A percentile compares a stretch with the other conserved stretches of the same genome.
phyloP scores from a whole-genome alignment of 1,140 invertebrate genomes.

The Drosophila busckii region DNA sequence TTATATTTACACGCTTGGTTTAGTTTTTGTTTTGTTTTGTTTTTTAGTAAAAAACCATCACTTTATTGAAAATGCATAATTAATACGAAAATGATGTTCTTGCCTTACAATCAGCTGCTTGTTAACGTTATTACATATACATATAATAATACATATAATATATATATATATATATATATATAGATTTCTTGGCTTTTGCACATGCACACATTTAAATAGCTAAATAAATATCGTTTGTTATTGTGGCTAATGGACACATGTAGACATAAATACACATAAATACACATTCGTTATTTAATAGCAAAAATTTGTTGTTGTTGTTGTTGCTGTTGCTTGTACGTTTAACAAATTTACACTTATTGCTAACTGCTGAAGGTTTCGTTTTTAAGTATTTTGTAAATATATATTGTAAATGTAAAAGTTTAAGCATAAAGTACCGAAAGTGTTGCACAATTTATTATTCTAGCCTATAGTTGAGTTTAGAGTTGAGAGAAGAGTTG shows the following conservation, averaged over 20 bases:
- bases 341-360: constrained; percentile 72
- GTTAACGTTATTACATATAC: constrained; percentile 4
- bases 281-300: constrained; percentile 41
- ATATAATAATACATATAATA: constrained; percentile 11
- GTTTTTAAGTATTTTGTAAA: constrained; percentile 16
- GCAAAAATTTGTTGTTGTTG: constrained; percentile 53
- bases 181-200: constrained; percentile 11
- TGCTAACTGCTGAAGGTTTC: constrained; percentile 49
- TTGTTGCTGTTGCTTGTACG: too few species aligned
- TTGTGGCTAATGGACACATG: constrained; percentile 34
- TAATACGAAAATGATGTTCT: constrained; percentile 70
- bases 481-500: constrained; percentile 23
- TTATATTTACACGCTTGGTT: neutral
- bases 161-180: neutral
- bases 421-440: constrained; percentile 17
- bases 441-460: constrained; percentile 53
- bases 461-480: constrained; percentile 54
- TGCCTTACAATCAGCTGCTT: constrained; percentile 51
- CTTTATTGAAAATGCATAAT: constrained; percentile 77
- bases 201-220: constrained; percentile 41
- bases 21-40: constrained; percentile 10
- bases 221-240: constrained; percentile 16
- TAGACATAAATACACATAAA: constrained; percentile 44
- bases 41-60: constrained; percentile 75
- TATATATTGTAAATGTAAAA: constrained; percentile 30